A percentile compares a stretch with the other conserved stretches of the same genome.
Evolutionary conservation across 2,888 invertebrate species (phyloP).

Genomic region (Tanypteryx hageni): DNA sequence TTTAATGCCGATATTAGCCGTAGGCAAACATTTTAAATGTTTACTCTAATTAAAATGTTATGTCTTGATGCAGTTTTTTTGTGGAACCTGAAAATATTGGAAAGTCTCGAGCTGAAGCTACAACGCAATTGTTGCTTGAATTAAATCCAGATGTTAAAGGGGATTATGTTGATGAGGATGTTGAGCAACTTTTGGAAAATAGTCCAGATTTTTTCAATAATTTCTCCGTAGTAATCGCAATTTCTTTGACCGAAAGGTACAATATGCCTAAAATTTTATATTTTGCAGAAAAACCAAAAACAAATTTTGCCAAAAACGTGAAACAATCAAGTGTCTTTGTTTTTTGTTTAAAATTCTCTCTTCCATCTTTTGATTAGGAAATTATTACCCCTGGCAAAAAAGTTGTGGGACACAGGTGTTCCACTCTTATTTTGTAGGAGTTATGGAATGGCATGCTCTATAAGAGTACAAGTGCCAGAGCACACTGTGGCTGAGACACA

Average conservation of each 20-base stretch:
- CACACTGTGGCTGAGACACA: constrained; percentile 94
- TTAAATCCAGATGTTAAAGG: constrained; percentile 95
- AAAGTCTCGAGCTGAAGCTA: constrained; percentile 88
- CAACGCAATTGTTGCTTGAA: constrained; percentile 89
- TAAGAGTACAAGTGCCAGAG: constrained; percentile 88
- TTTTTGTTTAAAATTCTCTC: background rate
- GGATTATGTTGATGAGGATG: constrained; percentile 92
- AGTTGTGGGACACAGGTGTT: constrained; percentile 90
- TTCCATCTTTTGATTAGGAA: constrained; percentile 76
- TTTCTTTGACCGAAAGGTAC: constrained; percentile 83
- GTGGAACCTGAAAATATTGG: constrained; percentile 89
- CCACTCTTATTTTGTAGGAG: constrained; percentile 92
- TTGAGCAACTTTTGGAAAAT: constrained; percentile 89
- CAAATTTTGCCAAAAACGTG: background rate
- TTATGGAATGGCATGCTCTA: constrained; percentile 94
- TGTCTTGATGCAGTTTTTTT: constrained; percentile 85
- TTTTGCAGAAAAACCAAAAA: background rate
- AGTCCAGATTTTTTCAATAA: constrained; percentile 92
- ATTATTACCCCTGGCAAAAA: constrained; percentile 84
- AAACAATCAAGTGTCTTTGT: no score
- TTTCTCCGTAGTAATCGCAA: constrained; percentile 92
- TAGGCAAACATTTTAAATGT: background rate
- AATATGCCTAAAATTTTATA: background rate
- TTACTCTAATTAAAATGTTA: background rate
- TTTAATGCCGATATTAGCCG: no score